Evolutionary conservation across 2,888 invertebrate genomes (phyloP).

Genomic region (Branchipolynoe longqiensis): DNA sequence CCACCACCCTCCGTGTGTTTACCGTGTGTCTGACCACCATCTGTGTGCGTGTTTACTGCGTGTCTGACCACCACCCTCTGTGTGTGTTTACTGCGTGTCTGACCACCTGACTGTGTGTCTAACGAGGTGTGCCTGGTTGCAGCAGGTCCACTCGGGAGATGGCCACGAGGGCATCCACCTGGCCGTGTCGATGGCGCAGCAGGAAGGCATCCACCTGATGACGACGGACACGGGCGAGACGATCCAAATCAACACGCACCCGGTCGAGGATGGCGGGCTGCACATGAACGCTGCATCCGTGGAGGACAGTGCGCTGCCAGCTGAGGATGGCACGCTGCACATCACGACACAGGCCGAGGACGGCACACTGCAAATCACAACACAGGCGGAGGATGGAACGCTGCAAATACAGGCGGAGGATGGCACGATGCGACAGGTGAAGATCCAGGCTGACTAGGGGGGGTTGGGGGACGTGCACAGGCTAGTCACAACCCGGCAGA

Average conservation of each 20-base stretch:
- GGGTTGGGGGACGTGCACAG: too few relatives aligned
- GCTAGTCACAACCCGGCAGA: background rate
- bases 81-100: too few relatives aligned
- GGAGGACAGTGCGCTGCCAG: too few relatives aligned
- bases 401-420: conserved; percentile 40
- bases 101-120: too few relatives aligned
- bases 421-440: conserved; percentile 24
- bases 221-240: conserved; percentile 50
- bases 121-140: too few relatives aligned
- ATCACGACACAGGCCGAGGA: conserved; percentile 37
- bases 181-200: conserved; percentile 58
- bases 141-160: conserved; percentile 27
- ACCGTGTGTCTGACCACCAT: too few relatives aligned
- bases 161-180: conserved; percentile 56
- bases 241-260: conserved; percentile 44
- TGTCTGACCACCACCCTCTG: too few relatives aligned
- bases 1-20: too few relatives aligned
- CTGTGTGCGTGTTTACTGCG: too few relatives aligned
- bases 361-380: conserved; percentile 38
- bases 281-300: conserved; percentile 21
- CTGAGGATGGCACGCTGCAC: background rate
- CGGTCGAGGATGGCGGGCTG: background rate
- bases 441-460: conserved; percentile 17
- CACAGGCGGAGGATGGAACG: conserved; percentile 19
- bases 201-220: conserved; percentile 55